Percentiles rank a stretch among this genome's conserved stretches.
phyloP scores from a whole-genome alignment of 2,113 vertebrate species.

The Prunella fulvescens region DNA sequence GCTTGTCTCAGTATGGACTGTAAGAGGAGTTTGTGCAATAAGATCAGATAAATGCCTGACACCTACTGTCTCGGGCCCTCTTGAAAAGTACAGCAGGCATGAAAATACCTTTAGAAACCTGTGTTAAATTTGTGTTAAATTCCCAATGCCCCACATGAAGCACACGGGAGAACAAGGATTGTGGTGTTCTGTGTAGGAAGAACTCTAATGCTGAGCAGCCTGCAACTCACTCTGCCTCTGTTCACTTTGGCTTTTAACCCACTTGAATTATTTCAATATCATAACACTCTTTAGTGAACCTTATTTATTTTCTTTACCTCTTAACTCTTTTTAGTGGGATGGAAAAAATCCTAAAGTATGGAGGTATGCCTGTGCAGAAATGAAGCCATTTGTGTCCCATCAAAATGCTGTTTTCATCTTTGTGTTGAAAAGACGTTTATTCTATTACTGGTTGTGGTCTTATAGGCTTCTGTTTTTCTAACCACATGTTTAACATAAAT shows the following conservation, averaged over 20 bases:
- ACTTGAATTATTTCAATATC: background rate
- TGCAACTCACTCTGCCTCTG: background rate
- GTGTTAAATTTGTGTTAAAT: background rate
- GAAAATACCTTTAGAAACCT: background rate
- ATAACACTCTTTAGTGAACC: background rate
- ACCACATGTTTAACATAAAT: background rate
- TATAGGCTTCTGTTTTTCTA: background rate
- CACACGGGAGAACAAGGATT: rapidly evolving
- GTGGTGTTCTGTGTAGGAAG: background rate
- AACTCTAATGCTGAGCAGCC: background rate
- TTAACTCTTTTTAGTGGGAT: background rate
- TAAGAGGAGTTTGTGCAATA: background rate
- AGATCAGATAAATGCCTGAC: background rate
- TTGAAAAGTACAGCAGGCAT: background rate
- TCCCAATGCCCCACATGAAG: background rate
- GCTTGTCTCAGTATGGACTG: rapidly evolving
- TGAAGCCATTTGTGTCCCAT: background rate
- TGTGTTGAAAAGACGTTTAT: background rate
- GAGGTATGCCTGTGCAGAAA: background rate
- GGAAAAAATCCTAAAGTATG: background rate
- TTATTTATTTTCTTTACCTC: background rate
- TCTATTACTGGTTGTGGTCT: background rate
- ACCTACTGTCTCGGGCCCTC: too few species aligned
- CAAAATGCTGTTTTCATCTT: background rate
- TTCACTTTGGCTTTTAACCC: background rate